Percentiles rank a stretch among this genome's conserved stretches.
phyloP scores from a whole-genome alignment of 2,888 invertebrate species.

The Thera britannica region DNA sequence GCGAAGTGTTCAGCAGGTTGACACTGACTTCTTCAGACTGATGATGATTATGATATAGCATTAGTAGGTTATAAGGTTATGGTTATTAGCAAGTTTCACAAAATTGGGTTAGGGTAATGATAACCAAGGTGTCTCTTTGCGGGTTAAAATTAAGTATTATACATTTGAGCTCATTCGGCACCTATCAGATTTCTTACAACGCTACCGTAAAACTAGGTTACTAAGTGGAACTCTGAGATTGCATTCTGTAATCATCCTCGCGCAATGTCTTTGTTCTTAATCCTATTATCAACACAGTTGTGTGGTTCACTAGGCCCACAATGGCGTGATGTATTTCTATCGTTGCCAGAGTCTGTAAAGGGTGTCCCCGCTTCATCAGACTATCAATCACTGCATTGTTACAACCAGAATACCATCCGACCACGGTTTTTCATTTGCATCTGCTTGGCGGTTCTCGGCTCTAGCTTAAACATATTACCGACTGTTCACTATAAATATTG shows the following conservation, averaged over 20 bases:
- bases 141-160: too few species aligned
- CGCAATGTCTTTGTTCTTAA: slow-evolving; percentile 19
- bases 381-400: slow-evolving; percentile 61
- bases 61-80: neutral
- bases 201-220: slow-evolving; percentile 24
- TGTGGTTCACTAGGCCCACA: slow-evolving; percentile 33
- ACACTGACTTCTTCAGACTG: too few species aligned
- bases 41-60: neutral
- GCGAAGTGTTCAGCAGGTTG: too few species aligned
- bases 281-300: slow-evolving; percentile 20
- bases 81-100: neutral
- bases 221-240: slow-evolving; percentile 22
- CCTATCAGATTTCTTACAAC: slow-evolving; percentile 13
- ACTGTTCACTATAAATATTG: neutral
- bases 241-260: slow-evolving; percentile 35
- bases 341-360: slow-evolving; percentile 36
- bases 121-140: too few species aligned
- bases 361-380: slow-evolving; percentile 41
- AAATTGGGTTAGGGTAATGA: neutral
- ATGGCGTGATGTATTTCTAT: slow-evolving; percentile 34
- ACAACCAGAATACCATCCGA: slow-evolving; percentile 50
- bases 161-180: slow-evolving; percentile 9
- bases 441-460: slow-evolving; percentile 34
- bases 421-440: slow-evolving; percentile 44
- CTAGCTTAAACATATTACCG: neutral